Base-by-base conservation (phyloP, 30 jellyfish, hydroid and myxozoan species). In the Aurelia sp. region DNA sequence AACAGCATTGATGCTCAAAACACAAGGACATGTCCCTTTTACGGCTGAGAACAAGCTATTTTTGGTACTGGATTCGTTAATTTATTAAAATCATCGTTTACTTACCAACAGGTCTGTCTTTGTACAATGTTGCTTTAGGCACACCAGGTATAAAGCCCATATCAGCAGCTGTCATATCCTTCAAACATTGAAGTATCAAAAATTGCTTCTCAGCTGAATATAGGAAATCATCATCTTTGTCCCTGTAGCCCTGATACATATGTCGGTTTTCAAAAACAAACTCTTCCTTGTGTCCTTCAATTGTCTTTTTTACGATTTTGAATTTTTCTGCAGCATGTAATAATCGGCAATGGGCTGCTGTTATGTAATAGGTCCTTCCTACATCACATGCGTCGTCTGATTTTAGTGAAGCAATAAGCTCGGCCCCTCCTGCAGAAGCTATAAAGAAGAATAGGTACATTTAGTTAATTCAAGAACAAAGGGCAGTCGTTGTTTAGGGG, bases 341-440 rank as follows among this genome's bases (percentile, higher is more conserved):
- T 15, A 95, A 90, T 66, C 86, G 59, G 33, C 57, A 41, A 48
- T 63, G 41, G 6, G 91, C 19, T 23, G 96, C 97, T 7, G 97
- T 66, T 71, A 95, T 78, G 86, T 84, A 70, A 83, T 57, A 95
- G 10, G 89, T 76, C 72, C 62, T 51, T 22, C 79, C 81, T 51
- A 76, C 86, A 37, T 86, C 93, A 57, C 44, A 78, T 12, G 88
- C 66, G 47, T 66, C 74, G 55, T 90, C 96, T 27, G 92, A 84
- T 60, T 77, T 79, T 66, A 82, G 27, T 1, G 89, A 57, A 7
- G 92, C 73, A 23, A 62, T 67, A 47, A 95, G 89, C 53, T 76
- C 97, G 9, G 98, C 99, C 17, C 99, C 99, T 51, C 99, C 99
- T 13, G 88, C 76, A 22, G 86, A 62, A 6, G 81, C 99, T 94